Evolutionary conservation across 2,797 vertebrate genomes (phyloP).

Genomic region (Lutjanus campechanus): DNA sequence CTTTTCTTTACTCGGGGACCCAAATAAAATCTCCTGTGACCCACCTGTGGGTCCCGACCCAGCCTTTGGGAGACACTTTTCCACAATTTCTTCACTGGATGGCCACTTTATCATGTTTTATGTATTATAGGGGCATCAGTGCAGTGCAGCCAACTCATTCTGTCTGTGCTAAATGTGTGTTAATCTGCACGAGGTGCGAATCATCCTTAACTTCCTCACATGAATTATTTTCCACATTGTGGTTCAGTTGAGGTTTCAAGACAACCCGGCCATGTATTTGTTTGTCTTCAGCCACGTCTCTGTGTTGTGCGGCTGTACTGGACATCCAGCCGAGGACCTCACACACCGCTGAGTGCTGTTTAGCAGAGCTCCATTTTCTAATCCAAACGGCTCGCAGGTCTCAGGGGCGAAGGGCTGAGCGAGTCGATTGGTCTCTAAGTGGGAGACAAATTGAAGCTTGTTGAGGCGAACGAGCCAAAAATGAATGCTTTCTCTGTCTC

Average conservation of each 20-base stretch:
- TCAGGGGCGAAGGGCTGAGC: slow-evolving; percentile 41
- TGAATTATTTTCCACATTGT: too few relatives aligned
- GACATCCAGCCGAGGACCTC: slow-evolving; percentile 24
- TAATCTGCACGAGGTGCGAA: neutral
- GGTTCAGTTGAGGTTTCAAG: neutral
- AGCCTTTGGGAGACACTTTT: too few relatives aligned
- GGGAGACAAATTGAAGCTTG: slow-evolving; percentile 68
- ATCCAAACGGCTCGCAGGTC: slow-evolving; percentile 38
- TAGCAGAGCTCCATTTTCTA: slow-evolving; percentile 46
- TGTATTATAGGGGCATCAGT: too few relatives aligned
- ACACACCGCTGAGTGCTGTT: slow-evolving; percentile 15
- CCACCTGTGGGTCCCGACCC: too few relatives aligned
- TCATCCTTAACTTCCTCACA: neutral
- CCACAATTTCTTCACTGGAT: too few relatives aligned
- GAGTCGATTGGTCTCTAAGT: slow-evolving; percentile 55
- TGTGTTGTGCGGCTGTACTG: neutral
- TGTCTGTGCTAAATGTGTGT: neutral
- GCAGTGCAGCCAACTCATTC: neutral
- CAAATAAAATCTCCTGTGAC: too few relatives aligned
- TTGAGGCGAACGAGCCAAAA: slow-evolving; percentile 55
- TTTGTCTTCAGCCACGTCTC: neutral
- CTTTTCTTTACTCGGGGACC: too few relatives aligned
- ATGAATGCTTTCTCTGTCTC: slow-evolving; percentile 32
- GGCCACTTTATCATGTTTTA: too few relatives aligned
- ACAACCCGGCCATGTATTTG: neutral